phyloP scores from a whole-genome alignment of 2,797 vertebrate species.

The Bothrops alternatus region DNA sequence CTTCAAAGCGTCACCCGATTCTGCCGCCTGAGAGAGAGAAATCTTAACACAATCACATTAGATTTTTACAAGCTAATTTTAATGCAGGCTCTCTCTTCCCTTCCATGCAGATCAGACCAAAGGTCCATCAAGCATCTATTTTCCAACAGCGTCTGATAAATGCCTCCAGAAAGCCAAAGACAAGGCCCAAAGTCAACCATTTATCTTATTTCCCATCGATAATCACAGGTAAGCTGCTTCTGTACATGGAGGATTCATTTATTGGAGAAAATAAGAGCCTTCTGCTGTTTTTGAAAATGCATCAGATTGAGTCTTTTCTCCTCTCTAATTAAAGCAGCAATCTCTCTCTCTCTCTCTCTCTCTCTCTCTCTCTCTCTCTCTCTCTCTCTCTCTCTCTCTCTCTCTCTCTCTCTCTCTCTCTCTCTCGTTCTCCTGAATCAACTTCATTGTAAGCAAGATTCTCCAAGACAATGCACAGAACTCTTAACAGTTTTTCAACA shows the following conservation, averaged over 20 bases:
- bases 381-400: background rate
- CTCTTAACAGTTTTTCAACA: background rate
- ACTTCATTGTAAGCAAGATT: background rate
- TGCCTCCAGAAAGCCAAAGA: background rate
- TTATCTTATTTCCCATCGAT: background rate
- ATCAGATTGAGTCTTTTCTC: background rate
- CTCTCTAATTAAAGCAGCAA: background rate
- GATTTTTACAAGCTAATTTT: constrained; percentile 28
- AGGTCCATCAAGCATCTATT: background rate
- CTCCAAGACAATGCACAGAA: background rate
- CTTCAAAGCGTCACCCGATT: constrained; percentile 1
- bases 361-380: background rate
- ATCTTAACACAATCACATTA: constrained; percentile 26
- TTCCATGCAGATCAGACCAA: background rate
- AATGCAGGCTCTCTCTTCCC: background rate
- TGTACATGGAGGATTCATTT: background rate
- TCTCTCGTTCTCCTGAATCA: background rate
- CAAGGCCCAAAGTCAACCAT: background rate
- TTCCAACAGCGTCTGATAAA: background rate
- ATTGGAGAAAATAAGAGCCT: background rate
- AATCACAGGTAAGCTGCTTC: background rate
- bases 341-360: background rate
- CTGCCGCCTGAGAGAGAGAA: background rate
- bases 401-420: background rate
- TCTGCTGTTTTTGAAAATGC: background rate